Conservation (phyloP, 1,140 invertebrate species). For the Trachymyrmex septentrionalis region DNA sequence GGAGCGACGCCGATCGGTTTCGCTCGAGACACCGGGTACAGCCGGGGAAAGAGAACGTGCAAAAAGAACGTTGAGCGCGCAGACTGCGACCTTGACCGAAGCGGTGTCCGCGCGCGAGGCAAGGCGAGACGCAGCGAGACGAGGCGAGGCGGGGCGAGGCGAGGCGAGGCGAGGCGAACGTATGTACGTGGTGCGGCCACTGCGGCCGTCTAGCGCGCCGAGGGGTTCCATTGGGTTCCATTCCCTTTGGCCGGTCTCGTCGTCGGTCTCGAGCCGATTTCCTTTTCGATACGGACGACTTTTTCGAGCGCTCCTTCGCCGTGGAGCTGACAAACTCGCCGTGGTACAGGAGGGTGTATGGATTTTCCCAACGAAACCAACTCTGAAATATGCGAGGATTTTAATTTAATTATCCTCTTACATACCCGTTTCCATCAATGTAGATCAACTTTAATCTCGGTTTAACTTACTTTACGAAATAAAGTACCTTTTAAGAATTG, state of each 20-base stretch:
- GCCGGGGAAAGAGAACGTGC: slow-evolving; percentile 73
- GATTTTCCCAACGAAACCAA: not conserved
- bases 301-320: slow-evolving; percentile 12
- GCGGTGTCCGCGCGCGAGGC: slow-evolving; percentile 70
- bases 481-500: too few relatives aligned
- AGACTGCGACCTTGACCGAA: slow-evolving; percentile 78
- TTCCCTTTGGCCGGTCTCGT: slow-evolving; percentile 53
- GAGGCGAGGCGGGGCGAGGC: slow-evolving; percentile 19
- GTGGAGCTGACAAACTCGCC: not conserved
- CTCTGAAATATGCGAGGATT: not conserved
- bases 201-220: slow-evolving; percentile 63
- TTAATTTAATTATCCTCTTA: not conserved
- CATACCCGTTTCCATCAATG: too few relatives aligned
- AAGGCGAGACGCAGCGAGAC: slow-evolving; percentile 29
- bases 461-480: too few relatives aligned
- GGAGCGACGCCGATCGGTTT: slow-evolving; percentile 26
- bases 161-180: slow-evolving; percentile 17
- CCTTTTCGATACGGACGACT: slow-evolving; percentile 55
- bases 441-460: too few relatives aligned
- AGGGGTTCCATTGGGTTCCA: slow-evolving; percentile 63
- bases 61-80: slow-evolving; percentile 77
- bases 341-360: not conserved
- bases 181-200: slow-evolving; percentile 50
- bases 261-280: slow-evolving; percentile 29
- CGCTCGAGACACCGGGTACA: slow-evolving; percentile 71